These are phyloP conservation scores for Hipposideros armiger DNA, from an alignment of 2,113 vertebrate species.

Conservation along the genomic window DNA sequence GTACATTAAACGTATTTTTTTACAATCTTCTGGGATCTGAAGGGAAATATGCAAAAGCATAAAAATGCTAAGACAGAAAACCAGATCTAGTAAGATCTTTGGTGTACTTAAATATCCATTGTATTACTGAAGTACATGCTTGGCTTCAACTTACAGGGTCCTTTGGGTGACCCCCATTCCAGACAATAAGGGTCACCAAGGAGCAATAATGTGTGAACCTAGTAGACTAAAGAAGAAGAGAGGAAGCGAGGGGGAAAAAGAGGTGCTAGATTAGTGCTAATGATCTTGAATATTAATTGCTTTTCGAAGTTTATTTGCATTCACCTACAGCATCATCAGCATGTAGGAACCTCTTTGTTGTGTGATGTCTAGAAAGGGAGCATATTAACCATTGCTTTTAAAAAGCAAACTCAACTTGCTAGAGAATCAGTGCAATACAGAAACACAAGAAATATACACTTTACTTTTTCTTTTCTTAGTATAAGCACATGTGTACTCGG, in stretches of 20 bases:
- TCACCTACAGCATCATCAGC: background rate
- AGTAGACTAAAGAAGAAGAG: background rate
- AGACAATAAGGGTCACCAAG: background rate
- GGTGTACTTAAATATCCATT: background rate
- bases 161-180: background rate
- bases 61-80: background rate
- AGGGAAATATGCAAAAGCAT: background rate
- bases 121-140: background rate
- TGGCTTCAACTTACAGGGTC: background rate
- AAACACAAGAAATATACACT: background rate
- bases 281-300: background rate
- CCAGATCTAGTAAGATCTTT: background rate
- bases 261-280: background rate
- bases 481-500: background rate
- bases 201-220: background rate
- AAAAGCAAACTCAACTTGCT: background rate
- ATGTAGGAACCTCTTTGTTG: background rate
- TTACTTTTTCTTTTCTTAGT: background rate
- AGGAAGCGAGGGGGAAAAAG: background rate
- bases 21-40: background rate
- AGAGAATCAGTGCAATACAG: background rate
- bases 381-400: background rate
- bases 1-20: slow-evolving; percentile 12
- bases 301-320: background rate
- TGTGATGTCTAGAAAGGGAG: background rate